Conservation (phyloP, 2,888 invertebrate genomes). For the Ophion costatus region DNA sequence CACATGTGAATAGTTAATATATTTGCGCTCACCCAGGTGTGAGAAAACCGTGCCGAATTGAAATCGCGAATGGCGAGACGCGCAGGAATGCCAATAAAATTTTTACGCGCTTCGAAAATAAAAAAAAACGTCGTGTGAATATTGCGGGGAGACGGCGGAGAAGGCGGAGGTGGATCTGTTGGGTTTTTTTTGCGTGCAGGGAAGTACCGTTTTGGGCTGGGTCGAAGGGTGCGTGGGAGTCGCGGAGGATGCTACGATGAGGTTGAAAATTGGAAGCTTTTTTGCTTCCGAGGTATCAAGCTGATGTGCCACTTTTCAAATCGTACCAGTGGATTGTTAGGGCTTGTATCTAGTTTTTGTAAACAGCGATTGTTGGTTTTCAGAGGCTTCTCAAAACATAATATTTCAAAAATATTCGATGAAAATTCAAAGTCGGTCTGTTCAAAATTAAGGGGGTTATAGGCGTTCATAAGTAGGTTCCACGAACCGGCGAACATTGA, state of each 20-base stretch:
- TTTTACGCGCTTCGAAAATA: not conserved
- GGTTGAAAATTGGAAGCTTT: not conserved
- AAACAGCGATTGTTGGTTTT: too few relatives aligned
- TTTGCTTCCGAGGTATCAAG: too few relatives aligned
- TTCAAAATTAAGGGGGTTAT: too few relatives aligned
- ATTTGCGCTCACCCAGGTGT: not conserved
- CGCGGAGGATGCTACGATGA: not conserved
- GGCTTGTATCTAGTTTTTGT: too few relatives aligned
- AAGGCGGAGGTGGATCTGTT: not conserved
- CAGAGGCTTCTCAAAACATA: too few relatives aligned
- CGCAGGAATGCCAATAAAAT: slow-evolving; percentile 9
- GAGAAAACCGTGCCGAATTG: slow-evolving; percentile 41
- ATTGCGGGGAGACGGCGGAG: not conserved
- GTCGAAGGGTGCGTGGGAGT: not conserved
- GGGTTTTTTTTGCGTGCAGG: too few relatives aligned
- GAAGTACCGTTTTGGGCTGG: not conserved
- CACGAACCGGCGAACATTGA: too few relatives aligned
- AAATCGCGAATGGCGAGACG: slow-evolving; percentile 38
- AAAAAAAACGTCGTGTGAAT: not conserved
- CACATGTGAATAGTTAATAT: not conserved
- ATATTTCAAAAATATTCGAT: too few relatives aligned
- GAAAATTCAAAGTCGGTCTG: too few relatives aligned
- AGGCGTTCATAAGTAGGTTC: too few relatives aligned
- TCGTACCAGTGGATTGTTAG: not conserved
- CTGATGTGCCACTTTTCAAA: not conserved